These are phyloP conservation scores for Dione vanillae DNA, from an alignment of 2,888 invertebrate genomes.

Conservation along the genomic window DNA sequence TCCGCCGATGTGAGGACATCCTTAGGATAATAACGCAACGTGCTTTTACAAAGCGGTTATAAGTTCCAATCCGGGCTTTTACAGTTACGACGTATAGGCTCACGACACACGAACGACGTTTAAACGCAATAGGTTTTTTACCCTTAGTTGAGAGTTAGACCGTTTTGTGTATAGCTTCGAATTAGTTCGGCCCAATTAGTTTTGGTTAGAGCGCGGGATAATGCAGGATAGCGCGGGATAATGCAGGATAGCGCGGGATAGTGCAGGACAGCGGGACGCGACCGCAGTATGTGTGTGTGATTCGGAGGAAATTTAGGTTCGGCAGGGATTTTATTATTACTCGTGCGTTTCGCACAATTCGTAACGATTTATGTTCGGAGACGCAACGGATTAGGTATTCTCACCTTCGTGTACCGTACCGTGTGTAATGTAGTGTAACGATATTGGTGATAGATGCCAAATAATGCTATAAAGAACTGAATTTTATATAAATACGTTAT, in stretches of 20 bases:
- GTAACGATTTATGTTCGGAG: constrained; percentile 70
- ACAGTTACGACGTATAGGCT: constrained; percentile 7
- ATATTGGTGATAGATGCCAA: constrained; percentile 83
- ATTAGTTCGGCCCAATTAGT: constrained; percentile 58
- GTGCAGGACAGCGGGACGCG: constrained; percentile 43
- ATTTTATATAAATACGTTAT: constrained; percentile 82
- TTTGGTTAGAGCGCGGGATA: constrained; percentile 54
- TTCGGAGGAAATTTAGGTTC: constrained; percentile 78
- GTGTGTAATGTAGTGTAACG: constrained; percentile 78
- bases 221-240: constrained; percentile 35
- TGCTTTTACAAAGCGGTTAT: constrained; percentile 22
- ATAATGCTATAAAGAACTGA: constrained; percentile 85
- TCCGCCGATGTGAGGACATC: constrained; percentile 20
- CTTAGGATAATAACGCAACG: constrained; percentile 27
- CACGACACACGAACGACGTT: constrained; percentile 26
- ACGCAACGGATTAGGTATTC: constrained; percentile 77
- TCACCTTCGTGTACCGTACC: constrained; percentile 82
- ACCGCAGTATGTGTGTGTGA: constrained; percentile 67
- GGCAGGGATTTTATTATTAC: constrained; percentile 74
- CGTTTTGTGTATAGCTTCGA: constrained; percentile 55
- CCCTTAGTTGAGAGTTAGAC: constrained; percentile 54
- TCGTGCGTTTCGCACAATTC: constrained; percentile 56
- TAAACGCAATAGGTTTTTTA: neutral
- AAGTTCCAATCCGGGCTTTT: constrained; percentile 28
- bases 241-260: constrained; percentile 21